Conservation (phyloP, 2,797 vertebrate genomes). For the Aselliscus stoliczkanus region DNA sequence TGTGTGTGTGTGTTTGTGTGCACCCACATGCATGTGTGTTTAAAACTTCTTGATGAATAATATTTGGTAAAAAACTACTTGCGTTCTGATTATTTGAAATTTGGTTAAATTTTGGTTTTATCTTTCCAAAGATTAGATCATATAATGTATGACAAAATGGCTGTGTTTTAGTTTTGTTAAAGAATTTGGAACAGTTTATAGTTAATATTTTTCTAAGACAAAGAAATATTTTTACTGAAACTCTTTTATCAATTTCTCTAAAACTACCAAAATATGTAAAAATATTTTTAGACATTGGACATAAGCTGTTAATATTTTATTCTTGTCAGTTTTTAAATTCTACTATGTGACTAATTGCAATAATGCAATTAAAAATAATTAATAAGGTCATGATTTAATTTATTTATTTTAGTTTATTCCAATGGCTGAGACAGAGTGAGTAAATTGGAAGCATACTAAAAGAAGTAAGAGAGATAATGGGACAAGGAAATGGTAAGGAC, state of each 20-base stretch:
- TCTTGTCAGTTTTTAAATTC: neutral
- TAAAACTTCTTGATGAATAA: neutral
- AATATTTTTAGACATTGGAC: neutral
- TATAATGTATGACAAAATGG: neutral
- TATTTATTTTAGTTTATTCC: neutral
- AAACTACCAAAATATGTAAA: neutral
- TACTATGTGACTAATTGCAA: neutral
- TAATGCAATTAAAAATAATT: neutral
- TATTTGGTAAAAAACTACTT: neutral
- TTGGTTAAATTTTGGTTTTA: neutral
- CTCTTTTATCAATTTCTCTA: neutral
- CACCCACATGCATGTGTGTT: rapidly evolving
- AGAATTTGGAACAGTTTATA: neutral
- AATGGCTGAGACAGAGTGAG: neutral
- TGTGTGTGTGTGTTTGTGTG: too few species aligned
- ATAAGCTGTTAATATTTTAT: neutral
- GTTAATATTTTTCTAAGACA: neutral
- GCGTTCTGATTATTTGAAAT: neutral
- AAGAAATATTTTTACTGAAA: neutral
- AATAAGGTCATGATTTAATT: neutral
- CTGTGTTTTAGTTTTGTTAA: neutral
- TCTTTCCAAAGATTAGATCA: neutral
- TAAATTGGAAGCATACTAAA: neutral
- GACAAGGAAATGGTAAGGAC: neutral
- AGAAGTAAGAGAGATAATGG: neutral